Evolutionary conservation across 2,888 invertebrate genomes (phyloP).

Genomic region (Epistrophella euchroma): DNA sequence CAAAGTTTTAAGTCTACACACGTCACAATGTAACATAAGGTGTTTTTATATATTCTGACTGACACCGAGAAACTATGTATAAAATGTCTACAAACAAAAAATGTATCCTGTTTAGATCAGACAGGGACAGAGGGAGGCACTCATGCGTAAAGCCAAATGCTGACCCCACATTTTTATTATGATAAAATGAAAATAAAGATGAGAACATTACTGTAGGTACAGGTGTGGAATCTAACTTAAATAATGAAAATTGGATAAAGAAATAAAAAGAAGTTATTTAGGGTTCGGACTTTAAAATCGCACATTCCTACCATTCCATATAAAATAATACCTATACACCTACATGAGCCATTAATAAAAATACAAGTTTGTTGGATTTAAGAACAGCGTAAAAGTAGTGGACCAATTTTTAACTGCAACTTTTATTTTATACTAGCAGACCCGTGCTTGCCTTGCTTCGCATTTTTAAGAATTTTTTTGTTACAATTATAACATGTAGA

Average conservation of each 20-base stretch:
- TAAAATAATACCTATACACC: no score
- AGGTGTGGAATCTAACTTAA: slow-evolving; percentile 39
- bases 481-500: no score
- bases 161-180: slow-evolving; percentile 45
- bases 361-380: no score
- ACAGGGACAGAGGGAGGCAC: slow-evolving; percentile 45
- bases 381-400: no score
- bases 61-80: slow-evolving; percentile 7
- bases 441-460: no score
- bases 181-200: slow-evolving; percentile 18
- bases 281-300: slow-evolving; percentile 6
- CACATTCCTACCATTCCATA: no score
- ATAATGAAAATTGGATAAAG: slow-evolving; percentile 30
- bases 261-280: not conserved
- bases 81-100: not conserved
- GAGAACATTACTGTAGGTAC: slow-evolving; percentile 27
- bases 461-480: no score
- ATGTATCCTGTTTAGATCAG: slow-evolving; percentile 56
- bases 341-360: no score
- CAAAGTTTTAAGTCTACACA: slow-evolving; percentile 43
- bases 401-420: no score
- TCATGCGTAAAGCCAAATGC: slow-evolving; percentile 63
- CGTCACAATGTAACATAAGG: slow-evolving; percentile 6
- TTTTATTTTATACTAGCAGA: no score
- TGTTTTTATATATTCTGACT: slow-evolving; percentile 6